Conservation (phyloP, 1,140 invertebrate genomes). For the Cryptotermes secundus region DNA sequence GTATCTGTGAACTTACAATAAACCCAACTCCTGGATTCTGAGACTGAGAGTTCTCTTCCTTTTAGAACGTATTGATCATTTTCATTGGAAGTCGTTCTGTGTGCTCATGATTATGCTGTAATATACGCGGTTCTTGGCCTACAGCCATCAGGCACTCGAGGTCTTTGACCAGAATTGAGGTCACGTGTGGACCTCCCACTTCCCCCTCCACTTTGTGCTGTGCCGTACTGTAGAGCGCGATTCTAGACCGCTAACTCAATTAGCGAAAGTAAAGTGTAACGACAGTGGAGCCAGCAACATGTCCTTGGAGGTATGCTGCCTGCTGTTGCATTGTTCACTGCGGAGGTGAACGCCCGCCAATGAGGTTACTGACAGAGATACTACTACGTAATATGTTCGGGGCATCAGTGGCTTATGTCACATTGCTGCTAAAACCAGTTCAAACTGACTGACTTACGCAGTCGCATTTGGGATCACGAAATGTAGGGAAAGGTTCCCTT, state of each 20-base stretch:
- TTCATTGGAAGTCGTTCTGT: background rate
- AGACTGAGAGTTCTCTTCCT: background rate
- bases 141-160: background rate
- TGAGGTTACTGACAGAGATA: conserved; percentile 1
- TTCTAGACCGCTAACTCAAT: conserved; percentile 27
- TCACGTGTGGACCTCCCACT: conserved; percentile 8
- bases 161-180: conserved; percentile 26
- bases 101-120: background rate
- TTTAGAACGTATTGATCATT: background rate
- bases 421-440: too few species aligned
- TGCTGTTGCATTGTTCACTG: background rate
- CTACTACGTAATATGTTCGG: background rate
- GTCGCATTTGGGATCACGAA: too few species aligned
- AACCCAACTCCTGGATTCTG: background rate
- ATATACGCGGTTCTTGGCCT: background rate
- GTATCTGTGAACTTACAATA: background rate
- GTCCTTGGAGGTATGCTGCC: conserved; percentile 15
- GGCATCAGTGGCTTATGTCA: too few species aligned
- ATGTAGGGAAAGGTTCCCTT: too few species aligned
- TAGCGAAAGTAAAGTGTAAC: conserved; percentile 29
- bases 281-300: background rate
- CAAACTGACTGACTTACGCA: too few species aligned
- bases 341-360: background rate
- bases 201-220: background rate
- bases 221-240: background rate